A percentile compares a stretch with the other conserved stretches of the same genome.
These are phyloP conservation scores for Mythimna impura DNA, from an alignment of 2,888 invertebrate species.

Conservation along the genomic window DNA sequence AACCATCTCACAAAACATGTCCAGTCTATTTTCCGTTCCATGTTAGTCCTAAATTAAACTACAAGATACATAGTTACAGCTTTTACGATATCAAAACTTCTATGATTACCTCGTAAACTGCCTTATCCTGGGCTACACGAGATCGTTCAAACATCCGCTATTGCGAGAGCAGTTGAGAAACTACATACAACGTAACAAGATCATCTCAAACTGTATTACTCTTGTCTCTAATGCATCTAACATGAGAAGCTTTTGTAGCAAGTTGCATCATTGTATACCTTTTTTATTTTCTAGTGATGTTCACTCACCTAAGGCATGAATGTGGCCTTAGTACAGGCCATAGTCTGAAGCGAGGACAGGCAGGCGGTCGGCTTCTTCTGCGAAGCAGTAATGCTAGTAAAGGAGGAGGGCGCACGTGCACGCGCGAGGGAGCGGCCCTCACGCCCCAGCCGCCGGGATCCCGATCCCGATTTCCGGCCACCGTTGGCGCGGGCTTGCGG, in stretches of 20 bases:
- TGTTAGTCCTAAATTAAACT: neutral
- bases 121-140: neutral
- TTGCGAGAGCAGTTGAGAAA: neutral
- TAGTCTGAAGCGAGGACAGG: no score
- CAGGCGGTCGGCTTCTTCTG: no score
- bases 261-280: neutral
- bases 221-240: neutral
- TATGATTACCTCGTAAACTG: constrained; percentile 48
- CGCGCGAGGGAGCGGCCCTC: no score
- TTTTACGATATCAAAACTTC: constrained; percentile 43
- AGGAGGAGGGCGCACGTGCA: no score
- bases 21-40: neutral
- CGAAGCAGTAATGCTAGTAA: no score
- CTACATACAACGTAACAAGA: constrained; percentile 27
- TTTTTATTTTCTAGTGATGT: neutral
- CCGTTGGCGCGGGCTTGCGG: no score
- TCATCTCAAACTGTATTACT: neutral
- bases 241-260: neutral
- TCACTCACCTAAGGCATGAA: neutral
- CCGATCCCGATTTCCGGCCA: no score
- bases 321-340: no score
- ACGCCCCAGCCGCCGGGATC: no score
- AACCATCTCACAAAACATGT: neutral
- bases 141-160: constrained; percentile 4
- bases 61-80: constrained; percentile 8